Evolutionary conservation across 2,797 vertebrate genomes (phyloP).

Genomic region (Aeoliscus strigatus): DNA sequence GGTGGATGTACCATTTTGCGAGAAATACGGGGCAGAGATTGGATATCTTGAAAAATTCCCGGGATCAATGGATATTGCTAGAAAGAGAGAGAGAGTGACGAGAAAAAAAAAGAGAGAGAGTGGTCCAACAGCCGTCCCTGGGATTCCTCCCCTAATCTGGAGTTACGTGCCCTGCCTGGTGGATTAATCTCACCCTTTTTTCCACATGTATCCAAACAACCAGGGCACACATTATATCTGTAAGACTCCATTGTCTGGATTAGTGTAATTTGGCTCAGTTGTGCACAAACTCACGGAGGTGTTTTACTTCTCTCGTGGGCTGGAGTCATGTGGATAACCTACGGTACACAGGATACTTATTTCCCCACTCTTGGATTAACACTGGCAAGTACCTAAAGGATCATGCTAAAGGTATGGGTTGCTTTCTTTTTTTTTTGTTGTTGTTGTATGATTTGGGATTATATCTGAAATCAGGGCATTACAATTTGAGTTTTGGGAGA

Average conservation of each 20-base stretch:
- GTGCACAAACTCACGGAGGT: conserved; percentile 50
- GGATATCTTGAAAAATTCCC: conserved; percentile 74
- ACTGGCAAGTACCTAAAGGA: conserved; percentile 65
- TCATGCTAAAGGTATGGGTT: conserved; percentile 68
- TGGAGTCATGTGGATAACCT: conserved; percentile 75
- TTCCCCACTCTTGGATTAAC: conserved; percentile 72
- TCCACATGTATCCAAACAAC: conserved; percentile 60
- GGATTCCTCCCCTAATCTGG: conserved; percentile 76
- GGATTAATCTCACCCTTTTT: conserved; percentile 75
- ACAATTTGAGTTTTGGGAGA: conserved; percentile 71
- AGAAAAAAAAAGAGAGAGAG: conserved; percentile 57
- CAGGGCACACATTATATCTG: conserved; percentile 59
- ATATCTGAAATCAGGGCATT: conserved; percentile 72
- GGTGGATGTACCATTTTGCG: conserved; percentile 71
- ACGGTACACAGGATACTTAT: conserved; percentile 73
- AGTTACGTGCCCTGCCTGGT: conserved; percentile 71
- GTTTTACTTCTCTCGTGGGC: conserved; percentile 46
- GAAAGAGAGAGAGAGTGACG: conserved; percentile 51
- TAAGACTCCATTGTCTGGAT: conserved; percentile 72
- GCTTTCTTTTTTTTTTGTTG: conserved; percentile 36
- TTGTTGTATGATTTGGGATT: conserved; percentile 71
- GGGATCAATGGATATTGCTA: conserved; percentile 73
- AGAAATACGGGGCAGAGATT: conserved; percentile 74
- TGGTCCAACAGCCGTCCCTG: conserved; percentile 69
- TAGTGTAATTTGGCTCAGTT: conserved; percentile 62